Evolutionary conservation across 2,797 vertebrate species (phyloP).

Genomic region (Halcyon leucocephala): DNA sequence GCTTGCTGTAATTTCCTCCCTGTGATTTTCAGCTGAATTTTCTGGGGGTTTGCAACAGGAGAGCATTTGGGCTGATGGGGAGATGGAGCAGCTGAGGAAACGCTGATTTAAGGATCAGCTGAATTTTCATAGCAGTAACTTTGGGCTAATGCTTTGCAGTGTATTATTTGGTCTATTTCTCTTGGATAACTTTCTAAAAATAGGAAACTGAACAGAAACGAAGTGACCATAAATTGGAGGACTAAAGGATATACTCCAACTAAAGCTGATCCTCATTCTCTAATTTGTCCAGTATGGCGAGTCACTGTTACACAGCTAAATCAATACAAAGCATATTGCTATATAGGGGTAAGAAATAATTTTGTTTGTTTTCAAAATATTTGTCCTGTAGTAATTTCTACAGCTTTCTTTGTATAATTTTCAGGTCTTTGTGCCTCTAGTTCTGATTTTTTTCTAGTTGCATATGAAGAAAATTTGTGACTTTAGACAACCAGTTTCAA

Average conservation of each 20-base stretch:
- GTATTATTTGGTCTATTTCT: neutral
- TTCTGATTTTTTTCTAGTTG: neutral
- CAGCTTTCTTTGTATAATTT: neutral
- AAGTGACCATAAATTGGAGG: neutral
- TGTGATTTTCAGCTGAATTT: neutral
- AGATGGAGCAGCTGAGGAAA: neutral
- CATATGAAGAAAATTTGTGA: neutral
- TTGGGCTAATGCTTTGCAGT: neutral
- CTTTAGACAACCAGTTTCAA: neutral
- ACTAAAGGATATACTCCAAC: neutral
- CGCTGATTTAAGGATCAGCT: neutral
- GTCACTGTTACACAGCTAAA: neutral
- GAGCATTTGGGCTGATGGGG: neutral
- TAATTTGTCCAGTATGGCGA: neutral
- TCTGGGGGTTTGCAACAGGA: neutral
- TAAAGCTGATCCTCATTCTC: neutral
- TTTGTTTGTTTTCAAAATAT: neutral
- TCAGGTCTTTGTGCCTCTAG: neutral
- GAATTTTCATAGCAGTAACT: neutral
- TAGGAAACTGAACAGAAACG: neutral
- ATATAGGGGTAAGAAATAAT: neutral
- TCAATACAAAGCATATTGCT: neutral
- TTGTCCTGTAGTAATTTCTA: neutral
- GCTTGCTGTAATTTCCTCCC: neutral
- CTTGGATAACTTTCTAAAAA: neutral